phyloP scores from a whole-genome alignment of 2,797 vertebrate species.

The Coregonus ussuriensis region DNA sequence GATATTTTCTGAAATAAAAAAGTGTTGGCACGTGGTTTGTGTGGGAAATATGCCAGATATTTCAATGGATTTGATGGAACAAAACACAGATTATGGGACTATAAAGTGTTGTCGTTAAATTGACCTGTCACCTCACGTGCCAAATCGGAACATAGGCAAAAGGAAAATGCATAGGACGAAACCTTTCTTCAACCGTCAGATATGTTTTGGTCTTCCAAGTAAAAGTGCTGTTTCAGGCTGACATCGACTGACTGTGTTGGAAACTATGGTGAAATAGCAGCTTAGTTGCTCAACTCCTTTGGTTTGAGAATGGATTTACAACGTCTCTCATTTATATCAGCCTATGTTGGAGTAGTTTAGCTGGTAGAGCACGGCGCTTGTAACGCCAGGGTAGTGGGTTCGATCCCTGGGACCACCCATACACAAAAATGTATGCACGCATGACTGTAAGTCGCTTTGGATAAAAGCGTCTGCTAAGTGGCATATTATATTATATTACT shows the following conservation, averaged over 20 bases:
- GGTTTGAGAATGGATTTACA: background rate
- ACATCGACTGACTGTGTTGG: background rate
- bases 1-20: background rate
- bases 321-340: background rate
- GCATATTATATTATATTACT: too few species aligned
- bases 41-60: background rate
- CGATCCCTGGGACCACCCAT: too few species aligned
- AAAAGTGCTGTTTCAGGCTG: background rate
- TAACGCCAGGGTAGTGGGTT: too few species aligned
- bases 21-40: background rate
- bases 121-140: background rate
- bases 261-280: background rate
- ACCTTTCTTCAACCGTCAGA: background rate
- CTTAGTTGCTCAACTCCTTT: background rate
- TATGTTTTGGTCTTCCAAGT: background rate
- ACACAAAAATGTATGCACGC: too few species aligned
- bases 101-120: background rate
- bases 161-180: background rate
- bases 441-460: too few species aligned
- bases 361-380: too few species aligned
- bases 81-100: slow-evolving; percentile 25
- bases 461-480: too few species aligned
- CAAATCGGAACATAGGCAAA: background rate
- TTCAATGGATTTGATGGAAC: slow-evolving; percentile 3
- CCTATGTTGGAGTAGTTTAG: background rate